Evolutionary conservation across 1,140 invertebrate species (phyloP), one percentile per base, ranked within the genome.

Genomic region (Fopius arisanus): DNA sequence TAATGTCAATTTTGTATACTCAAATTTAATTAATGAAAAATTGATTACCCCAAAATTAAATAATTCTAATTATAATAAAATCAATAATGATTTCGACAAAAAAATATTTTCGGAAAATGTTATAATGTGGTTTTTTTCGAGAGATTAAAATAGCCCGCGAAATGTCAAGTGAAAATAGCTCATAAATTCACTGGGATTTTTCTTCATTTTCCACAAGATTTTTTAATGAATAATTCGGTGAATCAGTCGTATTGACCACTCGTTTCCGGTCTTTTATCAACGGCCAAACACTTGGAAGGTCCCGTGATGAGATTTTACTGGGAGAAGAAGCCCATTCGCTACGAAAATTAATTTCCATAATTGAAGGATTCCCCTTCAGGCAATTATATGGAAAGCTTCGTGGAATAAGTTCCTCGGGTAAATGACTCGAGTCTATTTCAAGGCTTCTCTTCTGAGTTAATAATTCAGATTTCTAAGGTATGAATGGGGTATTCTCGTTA

Each of bases 311-410:
- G 43, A 26, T 59, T 59, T 7, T 23, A 9, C 23, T 9, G 6
- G 3, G 43, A 26, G 19, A 28, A 59, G 26, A 59, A 59, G 5
- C 23, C 10, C 54, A 59, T 59, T 59, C 54, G 26, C 21, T 12
- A 4, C n/a, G 54, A 23, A 59, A 59, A 59, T 59, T 59, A 59
- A 59, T 59, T 59, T 59, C 21, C 54, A 59, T 59, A 59, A 59
- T 59, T 59, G 54, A 59, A 59, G 54, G 23, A 28, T 59, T 26
- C 10, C 54, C 54, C 54, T 59, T 59, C 16, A 26, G 14, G 21
- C 54, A 59, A 59, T 59, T 59, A 59, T 26, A 59, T 14, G 54
- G 14, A 59, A 59, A 59, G 54, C 14, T 59, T 59, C 14, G 6
- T 23, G 1, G 23, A 19, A 23, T 9, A 7, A 7, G 54, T 26